phyloP scores from a whole-genome alignment of 1,140 invertebrate genomes.

The Trichoplusia ni region DNA sequence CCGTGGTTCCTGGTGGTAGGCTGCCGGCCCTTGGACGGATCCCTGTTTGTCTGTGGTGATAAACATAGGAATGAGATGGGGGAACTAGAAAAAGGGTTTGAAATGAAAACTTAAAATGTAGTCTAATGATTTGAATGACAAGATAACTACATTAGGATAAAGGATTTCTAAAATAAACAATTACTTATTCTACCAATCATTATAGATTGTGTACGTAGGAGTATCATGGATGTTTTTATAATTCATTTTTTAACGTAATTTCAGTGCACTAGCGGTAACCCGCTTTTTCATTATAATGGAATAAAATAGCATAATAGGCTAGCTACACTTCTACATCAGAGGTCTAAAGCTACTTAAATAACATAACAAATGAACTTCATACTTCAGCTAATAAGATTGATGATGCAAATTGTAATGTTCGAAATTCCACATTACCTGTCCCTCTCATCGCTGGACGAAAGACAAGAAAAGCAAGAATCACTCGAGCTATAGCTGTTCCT shows the following conservation, averaged over 20 bases:
- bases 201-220: no score
- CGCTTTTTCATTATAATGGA: no score
- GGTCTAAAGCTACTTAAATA: no score
- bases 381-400: neutral
- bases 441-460: constrained; percentile 65
- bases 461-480: constrained; percentile 62
- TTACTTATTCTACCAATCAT: neutral
- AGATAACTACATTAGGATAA: no score
- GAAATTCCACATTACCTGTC: constrained; percentile 6
- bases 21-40: constrained; percentile 60
- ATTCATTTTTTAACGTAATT: no score
- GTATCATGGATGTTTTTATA: no score
- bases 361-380: no score
- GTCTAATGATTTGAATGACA: no score
- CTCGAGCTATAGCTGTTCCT: constrained; percentile 51
- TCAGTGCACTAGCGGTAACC: no score
- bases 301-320: no score
- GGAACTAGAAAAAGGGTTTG: constrained; percentile 19
- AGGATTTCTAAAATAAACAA: neutral
- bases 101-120: no score
- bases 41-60: constrained; percentile 48
- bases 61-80: neutral
- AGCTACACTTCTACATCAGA: no score
- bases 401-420: neutral
- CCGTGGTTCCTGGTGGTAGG: constrained; percentile 48